These are phyloP conservation scores for Morelia viridis DNA, from an alignment of 2,797 vertebrate species.

Conservation along the genomic window DNA sequence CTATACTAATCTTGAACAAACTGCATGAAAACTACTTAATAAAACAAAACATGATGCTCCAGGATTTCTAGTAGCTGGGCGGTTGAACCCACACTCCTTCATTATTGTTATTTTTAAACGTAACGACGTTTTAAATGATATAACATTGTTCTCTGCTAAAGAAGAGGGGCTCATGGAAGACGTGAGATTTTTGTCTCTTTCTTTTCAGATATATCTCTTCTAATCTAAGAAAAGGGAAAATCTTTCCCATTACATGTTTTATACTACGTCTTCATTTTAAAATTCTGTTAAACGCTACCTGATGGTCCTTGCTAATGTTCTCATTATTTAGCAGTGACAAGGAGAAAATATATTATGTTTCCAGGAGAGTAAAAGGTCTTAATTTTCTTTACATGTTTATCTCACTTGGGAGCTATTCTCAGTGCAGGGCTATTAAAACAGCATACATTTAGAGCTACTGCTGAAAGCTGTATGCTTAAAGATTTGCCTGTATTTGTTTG, in stretches of 20 bases:
- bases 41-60: slow-evolving; percentile 60
- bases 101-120: slow-evolving; percentile 47
- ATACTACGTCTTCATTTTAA: slow-evolving; percentile 31
- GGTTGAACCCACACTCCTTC: slow-evolving; percentile 14
- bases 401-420: slow-evolving; percentile 53
- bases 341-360: slow-evolving; percentile 58
- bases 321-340: slow-evolving; percentile 59
- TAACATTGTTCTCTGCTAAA: not conserved
- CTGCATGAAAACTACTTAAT: slow-evolving; percentile 60
- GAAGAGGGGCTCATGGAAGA: slow-evolving; percentile 3
- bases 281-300: slow-evolving; percentile 38
- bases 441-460: slow-evolving; percentile 49
- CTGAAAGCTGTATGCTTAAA: slow-evolving; percentile 46
- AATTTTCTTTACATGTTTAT: slow-evolving; percentile 48
- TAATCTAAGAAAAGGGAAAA: not conserved
- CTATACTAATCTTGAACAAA: slow-evolving; percentile 57
- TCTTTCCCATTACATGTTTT: not conserved
- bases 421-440: slow-evolving; percentile 42
- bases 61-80: slow-evolving; percentile 40
- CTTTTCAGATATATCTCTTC: slow-evolving; percentile 6
- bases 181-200: not conserved
- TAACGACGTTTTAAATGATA: slow-evolving; percentile 34
- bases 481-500: slow-evolving; percentile 47
- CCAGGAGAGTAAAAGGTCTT: slow-evolving; percentile 57
- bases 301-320: slow-evolving; percentile 49